Evolutionary conservation across 2,888 invertebrate genomes (phyloP), one percentile per base, ranked within the genome.

Genomic region (Zygaena filipendulae): DNA sequence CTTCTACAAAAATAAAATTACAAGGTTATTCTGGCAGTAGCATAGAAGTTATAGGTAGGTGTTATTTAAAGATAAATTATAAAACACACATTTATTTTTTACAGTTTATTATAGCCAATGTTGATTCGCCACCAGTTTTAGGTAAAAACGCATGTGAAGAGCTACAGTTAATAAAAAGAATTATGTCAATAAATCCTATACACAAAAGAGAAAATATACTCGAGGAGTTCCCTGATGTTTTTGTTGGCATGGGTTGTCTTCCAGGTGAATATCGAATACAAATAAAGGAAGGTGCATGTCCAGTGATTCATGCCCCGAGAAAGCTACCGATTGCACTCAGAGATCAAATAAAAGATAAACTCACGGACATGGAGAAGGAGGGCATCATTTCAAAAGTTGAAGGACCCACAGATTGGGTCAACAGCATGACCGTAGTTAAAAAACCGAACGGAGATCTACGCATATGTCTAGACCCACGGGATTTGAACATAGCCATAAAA

Each of bases 391-490:
- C n/a, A 6, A 21, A 21, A 21, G 22, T 28, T 2, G 18, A 28
- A 11, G 24, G 25, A 6, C 32, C 32, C 2, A 28, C 27, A 16
- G 24, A 23, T 10, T 49, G 45, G 49, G 49, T 49, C 1, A 47
- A 35, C 21, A 41, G 40, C n/a, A 38, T 47, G 29, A 43, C 40
- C 1, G 39, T 47, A 0, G 48, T 43, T 0, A 39, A 33, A 25
- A 50, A 50, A 33, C 27, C 37, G 1, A 40, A 42, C 23, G 45
- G 45, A 1, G 38, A 45, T 13, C 12, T 50, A 4, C 32, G 45
- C 1, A 39, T 48, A 4, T 47, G 45, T 29, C 10, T 49, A n/a
- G 45, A 49, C 23, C 49, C 49, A 1, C 23, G 32, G 19, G 40
- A 44, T 22, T 23, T 45, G 2, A 45, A 47, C 26, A 33, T 34